A percentile compares a stretch with the other conserved stretches of the same genome.
phyloP scores from a whole-genome alignment of 2,113 vertebrate genomes.

The Clarias macrocephalus region DNA sequence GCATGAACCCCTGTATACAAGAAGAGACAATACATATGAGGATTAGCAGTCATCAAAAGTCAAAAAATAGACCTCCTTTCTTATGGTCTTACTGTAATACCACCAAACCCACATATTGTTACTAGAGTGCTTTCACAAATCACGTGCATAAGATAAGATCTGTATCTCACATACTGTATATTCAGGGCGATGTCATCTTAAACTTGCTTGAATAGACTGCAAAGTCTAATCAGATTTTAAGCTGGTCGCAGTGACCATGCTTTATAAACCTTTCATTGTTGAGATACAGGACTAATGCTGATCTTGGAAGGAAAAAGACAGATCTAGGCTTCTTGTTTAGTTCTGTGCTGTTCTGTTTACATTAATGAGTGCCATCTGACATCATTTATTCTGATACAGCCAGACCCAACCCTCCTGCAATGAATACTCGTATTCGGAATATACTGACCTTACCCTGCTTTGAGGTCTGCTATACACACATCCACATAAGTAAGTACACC shows the following conservation, averaged over 20 bases:
- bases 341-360: no score
- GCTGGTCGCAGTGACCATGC: not conserved
- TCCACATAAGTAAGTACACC: no score
- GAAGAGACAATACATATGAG: not conserved
- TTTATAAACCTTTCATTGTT: no score
- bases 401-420: not conserved
- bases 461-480: no score
- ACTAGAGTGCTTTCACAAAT: not conserved
- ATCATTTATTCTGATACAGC: not conserved
- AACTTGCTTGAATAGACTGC: not conserved
- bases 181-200: not conserved
- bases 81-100: not conserved
- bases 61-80: not conserved
- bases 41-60: not conserved
- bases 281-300: no score
- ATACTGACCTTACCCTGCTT: not conserved
- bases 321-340: no score
- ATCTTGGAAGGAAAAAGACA: no score
- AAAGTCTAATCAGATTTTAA: not conserved
- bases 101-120: not conserved
- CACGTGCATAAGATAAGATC: no score
- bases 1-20: constrained; percentile 82
- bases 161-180: no score
- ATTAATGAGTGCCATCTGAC: not conserved
- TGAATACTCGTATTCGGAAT: not conserved